Evolutionary conservation across 1,140 invertebrate genomes (phyloP).

Genomic region (Formica selysi): DNA sequence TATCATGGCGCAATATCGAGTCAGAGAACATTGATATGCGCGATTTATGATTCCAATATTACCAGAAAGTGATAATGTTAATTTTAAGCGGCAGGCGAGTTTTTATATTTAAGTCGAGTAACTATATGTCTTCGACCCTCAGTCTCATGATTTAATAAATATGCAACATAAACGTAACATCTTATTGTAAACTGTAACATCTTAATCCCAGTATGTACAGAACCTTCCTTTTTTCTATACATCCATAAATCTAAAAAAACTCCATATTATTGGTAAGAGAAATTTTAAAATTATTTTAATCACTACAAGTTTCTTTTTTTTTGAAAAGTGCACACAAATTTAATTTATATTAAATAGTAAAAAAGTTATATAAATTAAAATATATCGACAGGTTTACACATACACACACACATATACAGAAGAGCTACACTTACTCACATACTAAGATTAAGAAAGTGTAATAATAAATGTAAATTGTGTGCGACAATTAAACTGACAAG

Average conservation of each 20-base stretch:
- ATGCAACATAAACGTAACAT: too few species aligned
- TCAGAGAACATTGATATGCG: neutral
- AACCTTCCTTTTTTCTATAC: neutral
- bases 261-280: neutral
- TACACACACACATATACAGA: neutral
- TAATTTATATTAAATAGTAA: neutral
- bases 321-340: neutral
- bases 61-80: neutral
- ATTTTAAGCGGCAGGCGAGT: neutral
- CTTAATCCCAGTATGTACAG: neutral
- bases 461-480: neutral
- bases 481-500: neutral
- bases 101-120: neutral
- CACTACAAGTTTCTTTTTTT: neutral
- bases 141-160: neutral
- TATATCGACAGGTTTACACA: neutral
- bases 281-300: slow-evolving; percentile 14
- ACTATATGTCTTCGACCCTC: neutral
- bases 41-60: neutral
- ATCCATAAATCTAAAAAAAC: neutral
- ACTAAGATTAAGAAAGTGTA: neutral
- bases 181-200: neutral
- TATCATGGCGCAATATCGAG: neutral
- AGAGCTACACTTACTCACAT: neutral
- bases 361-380: neutral